A percentile compares a stretch with the other conserved stretches of the same genome.
These are phyloP conservation scores for Corythornis cristatus DNA, from an alignment of 2,113 vertebrate species.

Conservation along the genomic window DNA sequence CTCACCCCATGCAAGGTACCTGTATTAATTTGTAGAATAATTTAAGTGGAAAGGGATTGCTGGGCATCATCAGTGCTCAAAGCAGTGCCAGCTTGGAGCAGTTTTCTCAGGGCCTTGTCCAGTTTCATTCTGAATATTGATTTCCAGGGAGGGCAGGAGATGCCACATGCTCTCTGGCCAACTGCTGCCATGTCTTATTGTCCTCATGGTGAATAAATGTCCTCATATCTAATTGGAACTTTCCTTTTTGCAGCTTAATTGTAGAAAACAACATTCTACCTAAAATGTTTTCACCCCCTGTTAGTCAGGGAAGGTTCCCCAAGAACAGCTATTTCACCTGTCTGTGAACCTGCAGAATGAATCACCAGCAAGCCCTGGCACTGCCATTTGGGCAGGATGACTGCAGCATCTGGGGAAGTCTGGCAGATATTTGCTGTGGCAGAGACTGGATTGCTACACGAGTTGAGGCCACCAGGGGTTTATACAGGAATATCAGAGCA, in stretches of 20 bases:
- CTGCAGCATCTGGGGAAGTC: not conserved
- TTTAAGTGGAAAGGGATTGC: not conserved
- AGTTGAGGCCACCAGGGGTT: not conserved
- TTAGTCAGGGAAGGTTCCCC: not conserved
- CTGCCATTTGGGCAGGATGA: not conserved
- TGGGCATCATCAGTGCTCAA: not conserved
- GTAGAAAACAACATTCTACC: not conserved
- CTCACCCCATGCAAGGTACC: not conserved
- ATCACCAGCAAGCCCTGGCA: not conserved
- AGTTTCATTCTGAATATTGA: not conserved
- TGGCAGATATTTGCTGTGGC: constrained; percentile 1
- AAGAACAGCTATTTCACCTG: not conserved
- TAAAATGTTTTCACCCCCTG: not conserved
- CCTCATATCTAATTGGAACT: not conserved
- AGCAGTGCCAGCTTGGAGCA: not conserved
- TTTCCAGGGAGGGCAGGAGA: not conserved
- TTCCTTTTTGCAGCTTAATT: not conserved
- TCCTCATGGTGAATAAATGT: not conserved
- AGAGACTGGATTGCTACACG: not conserved
- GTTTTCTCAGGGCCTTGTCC: not conserved
- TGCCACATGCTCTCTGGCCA: not conserved
- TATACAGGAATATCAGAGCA: not conserved
- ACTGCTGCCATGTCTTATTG: not conserved
- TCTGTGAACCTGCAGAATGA: not conserved
- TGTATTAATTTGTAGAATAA: not conserved